Conservation (phyloP, 2,113 vertebrate genomes). For the Poecile atricapillus region DNA sequence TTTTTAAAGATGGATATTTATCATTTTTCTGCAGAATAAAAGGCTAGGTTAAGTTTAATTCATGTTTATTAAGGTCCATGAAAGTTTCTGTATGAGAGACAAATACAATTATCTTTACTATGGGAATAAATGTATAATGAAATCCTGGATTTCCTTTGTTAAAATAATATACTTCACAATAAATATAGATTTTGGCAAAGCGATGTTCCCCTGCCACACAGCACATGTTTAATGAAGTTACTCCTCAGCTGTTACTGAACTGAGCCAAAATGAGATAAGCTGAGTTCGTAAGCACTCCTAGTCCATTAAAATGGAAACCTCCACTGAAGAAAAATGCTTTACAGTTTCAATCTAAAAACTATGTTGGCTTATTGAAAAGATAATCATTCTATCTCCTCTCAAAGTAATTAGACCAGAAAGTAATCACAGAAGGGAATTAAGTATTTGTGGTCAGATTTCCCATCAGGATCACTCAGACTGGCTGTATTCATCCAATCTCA, state of each 20-base stretch:
- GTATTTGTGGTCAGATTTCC: neutral
- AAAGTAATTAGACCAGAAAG: conserved; percentile 32
- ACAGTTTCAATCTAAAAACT: neutral
- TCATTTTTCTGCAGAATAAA: neutral
- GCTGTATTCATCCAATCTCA: neutral
- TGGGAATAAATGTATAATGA: neutral
- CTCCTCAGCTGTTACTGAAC: conserved; percentile 18
- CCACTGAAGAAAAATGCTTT: neutral
- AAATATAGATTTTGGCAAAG: conserved; percentile 27
- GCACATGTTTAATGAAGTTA: conserved; percentile 29
- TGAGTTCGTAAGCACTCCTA: neutral
- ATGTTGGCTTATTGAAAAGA: neutral
- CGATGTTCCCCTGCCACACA: neutral
- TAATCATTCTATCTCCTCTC: neutral
- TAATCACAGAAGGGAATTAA: neutral
- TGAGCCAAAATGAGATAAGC: conserved; percentile 8
- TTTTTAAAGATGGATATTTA: neutral
- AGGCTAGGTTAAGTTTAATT: neutral
- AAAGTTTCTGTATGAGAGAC: neutral
- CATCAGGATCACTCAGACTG: neutral
- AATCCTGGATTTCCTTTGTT: conserved; percentile 2
- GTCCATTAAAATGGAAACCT: conserved; percentile 18
- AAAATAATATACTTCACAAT: neutral
- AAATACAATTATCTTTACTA: conserved; percentile 25
- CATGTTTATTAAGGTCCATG: neutral